Evolutionary conservation across 2,888 invertebrate species (phyloP).

Genomic region (Ctena decussata): DNA sequence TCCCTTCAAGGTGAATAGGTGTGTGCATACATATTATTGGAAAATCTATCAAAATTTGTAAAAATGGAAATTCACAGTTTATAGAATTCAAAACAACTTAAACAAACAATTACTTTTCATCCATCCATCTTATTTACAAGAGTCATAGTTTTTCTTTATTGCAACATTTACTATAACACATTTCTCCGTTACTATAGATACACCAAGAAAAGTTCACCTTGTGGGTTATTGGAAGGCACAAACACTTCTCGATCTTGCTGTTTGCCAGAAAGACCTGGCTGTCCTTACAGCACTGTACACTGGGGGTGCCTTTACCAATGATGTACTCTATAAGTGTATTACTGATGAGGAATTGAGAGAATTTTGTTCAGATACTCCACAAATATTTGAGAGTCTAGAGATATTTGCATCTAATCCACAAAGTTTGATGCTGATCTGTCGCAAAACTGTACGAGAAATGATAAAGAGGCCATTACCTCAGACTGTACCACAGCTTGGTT

Average conservation of each 20-base stretch:
- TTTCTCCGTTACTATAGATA: too few species aligned
- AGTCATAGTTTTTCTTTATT: too few species aligned
- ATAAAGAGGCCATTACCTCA: conserved; percentile 27
- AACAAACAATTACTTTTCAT: too few species aligned
- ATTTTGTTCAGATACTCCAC: conserved; percentile 33
- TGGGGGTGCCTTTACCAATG: conserved; percentile 50
- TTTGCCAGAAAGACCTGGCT: conserved; percentile 43
- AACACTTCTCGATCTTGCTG: conserved; percentile 40
- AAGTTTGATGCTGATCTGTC: conserved; percentile 35
- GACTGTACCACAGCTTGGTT: conserved; percentile 29
- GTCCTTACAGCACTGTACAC: conserved; percentile 49
- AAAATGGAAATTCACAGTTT: too few species aligned
- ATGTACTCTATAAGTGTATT: conserved; percentile 25
- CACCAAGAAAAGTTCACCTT: conserved; percentile 37
- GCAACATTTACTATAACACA: too few species aligned
- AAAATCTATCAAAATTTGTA: too few species aligned
- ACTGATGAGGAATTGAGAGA: conserved; percentile 33
- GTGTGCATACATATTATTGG: too few species aligned
- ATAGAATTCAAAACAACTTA: too few species aligned
- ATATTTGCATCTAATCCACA: conserved; percentile 31
- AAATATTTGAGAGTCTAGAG: conserved; percentile 32
- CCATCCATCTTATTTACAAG: too few species aligned
- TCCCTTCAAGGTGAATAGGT: too few species aligned
- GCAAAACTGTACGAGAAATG: conserved; percentile 27
- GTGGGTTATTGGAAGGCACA: conserved; percentile 30